phyloP scores from a whole-genome alignment of 2,797 vertebrate genomes.

The Molossus molossus region DNA sequence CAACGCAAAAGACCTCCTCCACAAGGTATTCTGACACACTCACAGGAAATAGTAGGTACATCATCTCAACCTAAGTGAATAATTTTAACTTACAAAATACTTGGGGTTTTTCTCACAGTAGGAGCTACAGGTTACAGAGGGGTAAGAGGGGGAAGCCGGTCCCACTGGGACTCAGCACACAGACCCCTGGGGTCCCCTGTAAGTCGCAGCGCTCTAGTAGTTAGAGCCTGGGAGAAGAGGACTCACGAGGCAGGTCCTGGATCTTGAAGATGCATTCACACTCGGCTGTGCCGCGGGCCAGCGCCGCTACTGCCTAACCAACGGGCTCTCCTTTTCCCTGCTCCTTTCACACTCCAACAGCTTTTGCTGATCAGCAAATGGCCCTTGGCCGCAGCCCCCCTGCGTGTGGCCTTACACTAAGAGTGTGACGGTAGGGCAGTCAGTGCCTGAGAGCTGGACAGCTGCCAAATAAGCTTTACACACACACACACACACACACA shows the following conservation, averaged over 20 bases:
- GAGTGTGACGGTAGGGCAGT: neutral
- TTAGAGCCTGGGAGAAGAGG: neutral
- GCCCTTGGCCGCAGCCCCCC: neutral
- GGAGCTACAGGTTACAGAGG: neutral
- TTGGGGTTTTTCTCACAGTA: neutral
- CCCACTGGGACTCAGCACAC: neutral
- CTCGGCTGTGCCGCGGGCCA: neutral
- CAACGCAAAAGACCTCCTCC: conserved; percentile 12
- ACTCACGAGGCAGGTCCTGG: neutral
- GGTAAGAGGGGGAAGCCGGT: neutral
- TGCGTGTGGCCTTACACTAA: neutral
- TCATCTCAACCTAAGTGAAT: conserved; percentile 38
- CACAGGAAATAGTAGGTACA: neutral
- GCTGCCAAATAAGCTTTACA: neutral
- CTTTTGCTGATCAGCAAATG: conserved; percentile 18
- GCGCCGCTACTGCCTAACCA: neutral
- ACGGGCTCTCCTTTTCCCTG: neutral
- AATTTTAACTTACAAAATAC: conserved; percentile 1
- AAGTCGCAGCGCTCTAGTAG: neutral
- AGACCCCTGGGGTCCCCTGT: too few species aligned
- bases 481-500: too few species aligned
- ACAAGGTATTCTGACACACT: neutral
- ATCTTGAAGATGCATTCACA: neutral
- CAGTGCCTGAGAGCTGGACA: neutral
- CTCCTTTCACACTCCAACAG: neutral